Conservation (phyloP, 2,113 vertebrate species). For the Mormyrus iriodes region DNA sequence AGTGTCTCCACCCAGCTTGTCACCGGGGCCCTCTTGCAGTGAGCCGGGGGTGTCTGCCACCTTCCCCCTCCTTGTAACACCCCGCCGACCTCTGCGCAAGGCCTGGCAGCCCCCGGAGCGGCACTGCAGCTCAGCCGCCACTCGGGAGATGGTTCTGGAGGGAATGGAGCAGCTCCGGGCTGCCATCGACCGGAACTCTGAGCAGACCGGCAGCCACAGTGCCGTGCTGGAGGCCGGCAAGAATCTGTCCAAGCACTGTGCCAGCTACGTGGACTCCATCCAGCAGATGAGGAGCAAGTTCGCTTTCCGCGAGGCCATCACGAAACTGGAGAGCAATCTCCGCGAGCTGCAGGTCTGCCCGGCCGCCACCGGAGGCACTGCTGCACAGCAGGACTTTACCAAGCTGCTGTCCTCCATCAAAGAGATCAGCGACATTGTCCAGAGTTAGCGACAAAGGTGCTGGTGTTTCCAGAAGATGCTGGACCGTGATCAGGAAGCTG, state of each 20-base stretch:
- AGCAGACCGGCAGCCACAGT: constrained; percentile 88
- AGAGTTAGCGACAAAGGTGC: constrained; percentile 80
- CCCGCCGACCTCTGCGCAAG: constrained; percentile 84
- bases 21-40: constrained; percentile 24
- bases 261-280: constrained; percentile 93
- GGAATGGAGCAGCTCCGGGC: constrained; percentile 75
- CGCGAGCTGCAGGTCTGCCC: constrained; percentile 96
- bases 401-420: constrained; percentile 91
- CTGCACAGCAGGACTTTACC: constrained; percentile 85
- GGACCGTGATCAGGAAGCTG: background rate
- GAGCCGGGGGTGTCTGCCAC: constrained; percentile 66
- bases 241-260: constrained; percentile 89
- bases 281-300: constrained; percentile 99
- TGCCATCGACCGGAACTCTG: constrained; percentile 81
- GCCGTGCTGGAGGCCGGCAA: constrained; percentile 91
- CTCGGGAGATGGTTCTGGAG: constrained; percentile 81
- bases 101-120: constrained; percentile 81
- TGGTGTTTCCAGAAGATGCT: background rate
- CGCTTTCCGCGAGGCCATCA: constrained; percentile 93
- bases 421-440: constrained; percentile 95
- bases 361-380: constrained; percentile 68
- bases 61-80: constrained; percentile 84
- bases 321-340: constrained; percentile 88
- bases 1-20: constrained; percentile 36
- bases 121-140: constrained; percentile 76